Base-by-base conservation (phyloP, 1,140 invertebrate species). In the Meteorus sp. region DNA sequence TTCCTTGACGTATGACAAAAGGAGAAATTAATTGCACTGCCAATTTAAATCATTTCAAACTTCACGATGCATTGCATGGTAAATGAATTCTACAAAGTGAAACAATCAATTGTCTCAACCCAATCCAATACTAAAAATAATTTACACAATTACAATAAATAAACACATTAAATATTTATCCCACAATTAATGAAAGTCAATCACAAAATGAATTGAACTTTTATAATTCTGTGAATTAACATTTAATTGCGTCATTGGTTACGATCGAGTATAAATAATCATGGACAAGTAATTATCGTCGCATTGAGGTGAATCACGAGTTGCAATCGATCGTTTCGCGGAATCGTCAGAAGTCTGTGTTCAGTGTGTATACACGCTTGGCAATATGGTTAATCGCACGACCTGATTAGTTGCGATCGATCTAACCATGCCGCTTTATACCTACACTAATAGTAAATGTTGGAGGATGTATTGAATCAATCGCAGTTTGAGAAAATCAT, bases 401-500 rank as follows among this genome's bases (percentile, higher is more conserved):
- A 51, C 56, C 56, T 58, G 56, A 58, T 58, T 58, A 58, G 39
- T 25, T 29, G 22, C 45, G 43, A 52, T 52, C 39, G 29, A 41
- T 54, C 52, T 29, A 57, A 29, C 33, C 43, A 31, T 33, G 45
- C 31, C 37, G n/a, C n/a, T n/a, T n/a, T n/a, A n/a, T n/a, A n/a
- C n/a, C n/a, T n/a, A n/a, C n/a, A n/a, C n/a, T n/a, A n/a, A n/a
- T n/a, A n/a, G n/a, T 48, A 37, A n/a, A 53, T 27, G 6, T 35
- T 53, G 2, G 19, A 35, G 29, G 51, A 60, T 47, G 37, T 5
- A 56, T 50, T 33, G 43, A 17, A 29, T 37, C 19, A 35, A 48
- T 20, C 19, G 27, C 13, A 25, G 33, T 29, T 45, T 15, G 39
- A 22, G 53, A 56, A 63, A 63, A 63, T 59, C 53, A 63, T 63